Percentiles rank a stretch among this genome's conserved stretches.
Evolutionary conservation across 2,113 vertebrate species (phyloP).

Genomic region (Tupaia chinensis): DNA sequence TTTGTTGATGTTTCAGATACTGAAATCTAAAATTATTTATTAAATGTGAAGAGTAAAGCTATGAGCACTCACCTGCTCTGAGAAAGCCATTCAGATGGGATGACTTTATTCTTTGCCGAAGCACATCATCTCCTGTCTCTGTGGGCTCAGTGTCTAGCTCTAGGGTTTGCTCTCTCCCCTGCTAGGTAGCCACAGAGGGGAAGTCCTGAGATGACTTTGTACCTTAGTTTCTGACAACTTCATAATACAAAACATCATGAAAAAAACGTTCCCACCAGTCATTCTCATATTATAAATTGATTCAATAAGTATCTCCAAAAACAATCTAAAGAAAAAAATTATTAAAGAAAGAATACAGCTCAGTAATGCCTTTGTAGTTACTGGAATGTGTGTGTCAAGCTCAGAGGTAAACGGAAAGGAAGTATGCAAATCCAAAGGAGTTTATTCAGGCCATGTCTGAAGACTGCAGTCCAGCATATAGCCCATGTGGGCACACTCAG

Average conservation of each 20-base stretch:
- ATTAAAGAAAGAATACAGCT: background rate
- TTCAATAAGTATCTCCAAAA: conserved; percentile 19
- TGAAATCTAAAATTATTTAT: background rate
- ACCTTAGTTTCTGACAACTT: background rate
- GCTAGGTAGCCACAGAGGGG: background rate
- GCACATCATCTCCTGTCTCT: background rate
- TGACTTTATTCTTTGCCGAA: background rate
- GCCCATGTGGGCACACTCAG: no score
- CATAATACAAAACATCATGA: background rate
- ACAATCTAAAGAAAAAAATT: background rate
- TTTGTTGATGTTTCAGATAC: background rate
- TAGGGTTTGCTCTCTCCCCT: background rate
- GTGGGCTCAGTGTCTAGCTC: background rate
- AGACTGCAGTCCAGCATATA: no score
- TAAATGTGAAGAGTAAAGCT: background rate
- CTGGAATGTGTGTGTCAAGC: background rate
- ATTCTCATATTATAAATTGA: conserved; percentile 11
- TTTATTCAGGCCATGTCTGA: no score
- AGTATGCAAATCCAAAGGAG: no score
- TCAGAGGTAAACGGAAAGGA: no score
- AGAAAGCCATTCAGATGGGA: background rate
- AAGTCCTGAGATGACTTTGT: background rate
- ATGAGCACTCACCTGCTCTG: background rate
- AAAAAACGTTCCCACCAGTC: background rate
- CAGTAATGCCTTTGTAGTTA: background rate